These are phyloP conservation scores for Manis pentadactyla DNA, from an alignment of 2,797 vertebrate species.

Conservation along the genomic window DNA sequence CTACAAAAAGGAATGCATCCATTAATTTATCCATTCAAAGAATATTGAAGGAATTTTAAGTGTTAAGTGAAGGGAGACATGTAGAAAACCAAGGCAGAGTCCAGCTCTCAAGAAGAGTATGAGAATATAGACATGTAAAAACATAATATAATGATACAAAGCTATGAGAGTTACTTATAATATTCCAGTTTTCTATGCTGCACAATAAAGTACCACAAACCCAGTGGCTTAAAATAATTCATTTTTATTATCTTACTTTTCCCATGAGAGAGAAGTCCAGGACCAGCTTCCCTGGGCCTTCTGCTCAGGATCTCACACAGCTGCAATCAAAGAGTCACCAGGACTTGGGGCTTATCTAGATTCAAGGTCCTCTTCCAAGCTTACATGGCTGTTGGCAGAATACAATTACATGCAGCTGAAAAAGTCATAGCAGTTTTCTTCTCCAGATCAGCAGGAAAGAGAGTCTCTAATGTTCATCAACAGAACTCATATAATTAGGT, in stretches of 20 bases:
- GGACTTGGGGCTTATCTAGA: background rate
- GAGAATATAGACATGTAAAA: background rate
- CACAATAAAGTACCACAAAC: background rate
- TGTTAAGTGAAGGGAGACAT: background rate
- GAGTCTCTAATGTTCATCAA: background rate
- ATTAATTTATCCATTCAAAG: slow-evolving; percentile 8
- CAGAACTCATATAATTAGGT: background rate
- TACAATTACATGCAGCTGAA: background rate
- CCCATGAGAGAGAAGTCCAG: background rate
- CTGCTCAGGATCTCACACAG: background rate
- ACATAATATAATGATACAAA: background rate
- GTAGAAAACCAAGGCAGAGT: background rate
- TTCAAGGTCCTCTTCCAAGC: background rate
- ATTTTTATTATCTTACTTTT: background rate
- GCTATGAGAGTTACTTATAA: background rate
- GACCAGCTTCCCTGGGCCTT: background rate
- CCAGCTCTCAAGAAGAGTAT: background rate
- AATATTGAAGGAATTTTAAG: background rate
- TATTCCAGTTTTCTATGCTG: background rate
- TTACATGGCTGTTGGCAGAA: background rate
- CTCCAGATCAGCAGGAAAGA: background rate
- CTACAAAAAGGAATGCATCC: background rate
- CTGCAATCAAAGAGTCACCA: background rate
- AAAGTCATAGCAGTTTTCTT: background rate
- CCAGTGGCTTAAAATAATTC: slow-evolving; percentile 5